phyloP scores from a whole-genome alignment of 2,113 vertebrate genomes.

The Bostrychus sinensis region DNA sequence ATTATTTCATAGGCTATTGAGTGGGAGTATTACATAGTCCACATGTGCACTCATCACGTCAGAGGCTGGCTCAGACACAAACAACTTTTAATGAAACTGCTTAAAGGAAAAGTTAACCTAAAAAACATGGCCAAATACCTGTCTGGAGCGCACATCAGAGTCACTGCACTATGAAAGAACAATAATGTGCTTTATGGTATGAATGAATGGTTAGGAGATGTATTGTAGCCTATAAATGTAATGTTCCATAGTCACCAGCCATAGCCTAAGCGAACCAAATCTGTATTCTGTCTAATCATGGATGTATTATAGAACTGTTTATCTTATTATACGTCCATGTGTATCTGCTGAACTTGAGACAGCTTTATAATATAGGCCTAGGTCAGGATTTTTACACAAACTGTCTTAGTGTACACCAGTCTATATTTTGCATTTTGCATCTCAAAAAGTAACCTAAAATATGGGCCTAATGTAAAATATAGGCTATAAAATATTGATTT shows the following conservation, averaged over 20 bases:
- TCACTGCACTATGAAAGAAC: conserved; percentile 40
- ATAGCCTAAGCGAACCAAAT: conserved; percentile 5
- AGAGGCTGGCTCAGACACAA: conserved; percentile 7
- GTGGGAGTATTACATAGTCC: conserved; percentile 1
- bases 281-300: conserved; percentile 2
- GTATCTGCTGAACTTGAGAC: too few species aligned
- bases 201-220: conserved; percentile 49
- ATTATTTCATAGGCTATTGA: neutral
- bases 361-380: too few species aligned
- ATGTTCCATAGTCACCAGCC: conserved; percentile 40
- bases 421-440: too few species aligned
- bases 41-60: neutral
- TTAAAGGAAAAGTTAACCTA: conserved; percentile 22
- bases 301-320: too few species aligned
- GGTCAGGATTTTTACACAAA: too few species aligned
- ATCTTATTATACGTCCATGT: too few species aligned
- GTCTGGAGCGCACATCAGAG: conserved; percentile 37
- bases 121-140: conserved; percentile 39
- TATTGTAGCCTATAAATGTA: conserved; percentile 44
- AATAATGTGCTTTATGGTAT: conserved; percentile 54
- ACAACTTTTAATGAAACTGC: conserved; percentile 18
- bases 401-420: too few species aligned
- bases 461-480: too few species aligned
- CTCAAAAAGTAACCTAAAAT: too few species aligned
- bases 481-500: too few species aligned